Evolutionary conservation across 1,140 invertebrate species (phyloP), one percentile per base, ranked within the genome.

Genomic region (Lepidurus packardi): DNA sequence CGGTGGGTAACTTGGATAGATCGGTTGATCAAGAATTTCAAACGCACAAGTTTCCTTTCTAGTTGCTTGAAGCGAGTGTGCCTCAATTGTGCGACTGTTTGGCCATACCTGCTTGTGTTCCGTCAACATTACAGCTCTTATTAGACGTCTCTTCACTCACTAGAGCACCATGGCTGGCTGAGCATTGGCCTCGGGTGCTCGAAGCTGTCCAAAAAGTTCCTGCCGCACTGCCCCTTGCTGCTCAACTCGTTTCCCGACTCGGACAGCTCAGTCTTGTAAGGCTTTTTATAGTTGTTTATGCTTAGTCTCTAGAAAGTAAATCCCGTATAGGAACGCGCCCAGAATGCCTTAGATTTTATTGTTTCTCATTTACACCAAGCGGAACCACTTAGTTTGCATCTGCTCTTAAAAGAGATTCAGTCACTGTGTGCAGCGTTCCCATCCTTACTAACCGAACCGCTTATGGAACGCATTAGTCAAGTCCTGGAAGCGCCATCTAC

Each of bases 341-440:
- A 92, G 83, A 91, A 91, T 81, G 91, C 92, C 9, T 84, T 95
- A 42, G 91, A 92, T 85, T 94, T 93, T 85, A 90, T 94, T 73
- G 86, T 93, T 44, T 90, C 91, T 82, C 89, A 91, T 81, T 85
- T 95, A 79, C 87, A 89, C 34, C 88, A 89, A 81, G 90, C 89
- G 9, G 92, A 93, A 82, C 87, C 91, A 80, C 88, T 88, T 53
- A 89, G 89, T 80, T 90, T 93, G 82, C 89, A 90, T 7, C 87
- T 90, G 34, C 84, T 94, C 78, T 84, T 94, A 78, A 88, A 92
- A 78, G 92, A 94, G 83, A 91, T 92, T 21, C 92, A 92, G 21
- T 86, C 90, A 3, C 87, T 94, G 10, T 92, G 92, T 83, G 90
- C 90, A 82, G 89, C 89, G 16, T 92, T 92, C 85, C 92, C 92